Conservation (phyloP, 1,140 invertebrate species). For the Drosophila novamexicana region DNA sequence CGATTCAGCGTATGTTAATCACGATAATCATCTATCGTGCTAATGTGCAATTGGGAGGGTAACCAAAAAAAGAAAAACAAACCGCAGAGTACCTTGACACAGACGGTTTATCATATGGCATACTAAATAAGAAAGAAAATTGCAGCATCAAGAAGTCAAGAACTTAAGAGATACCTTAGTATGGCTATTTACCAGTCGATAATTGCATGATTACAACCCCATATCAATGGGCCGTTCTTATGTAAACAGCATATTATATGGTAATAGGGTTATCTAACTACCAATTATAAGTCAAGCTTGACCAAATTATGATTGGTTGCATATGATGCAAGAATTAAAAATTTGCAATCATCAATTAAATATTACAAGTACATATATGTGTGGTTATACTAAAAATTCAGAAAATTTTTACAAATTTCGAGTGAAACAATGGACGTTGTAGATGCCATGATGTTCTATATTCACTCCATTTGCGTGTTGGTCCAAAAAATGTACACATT, state of each 20-base stretch:
- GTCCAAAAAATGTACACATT: too few relatives aligned
- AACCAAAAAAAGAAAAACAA: constrained; percentile 21
- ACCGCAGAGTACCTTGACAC: constrained; percentile 50
- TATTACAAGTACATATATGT: not conserved
- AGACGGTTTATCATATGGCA: constrained; percentile 11
- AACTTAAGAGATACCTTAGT: constrained; percentile 26
- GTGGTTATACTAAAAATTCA: not conserved
- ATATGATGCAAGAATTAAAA: not conserved
- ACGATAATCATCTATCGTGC: constrained; percentile 45
- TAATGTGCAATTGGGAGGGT: constrained; percentile 31
- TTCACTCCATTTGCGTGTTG: too few relatives aligned
- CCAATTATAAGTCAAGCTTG: constrained; percentile 7
- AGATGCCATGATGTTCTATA: too few relatives aligned
- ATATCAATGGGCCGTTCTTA: not conserved
- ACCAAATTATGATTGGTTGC: not conserved
- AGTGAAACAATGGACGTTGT: too few relatives aligned
- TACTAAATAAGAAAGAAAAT: constrained; percentile 8
- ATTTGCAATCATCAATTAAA: not conserved
- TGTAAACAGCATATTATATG: not conserved
- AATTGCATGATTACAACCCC: constrained; percentile 25
- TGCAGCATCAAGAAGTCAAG: constrained; percentile 24
- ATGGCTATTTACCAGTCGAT: constrained; percentile 20
- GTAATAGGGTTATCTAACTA: not conserved
- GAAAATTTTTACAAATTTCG: not conserved
- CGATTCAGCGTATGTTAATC: constrained; percentile 27